Evolutionary conservation across 2,113 vertebrate species (phyloP), one percentile per base, ranked within the genome.

Genomic region (Orycteropus afer): DNA sequence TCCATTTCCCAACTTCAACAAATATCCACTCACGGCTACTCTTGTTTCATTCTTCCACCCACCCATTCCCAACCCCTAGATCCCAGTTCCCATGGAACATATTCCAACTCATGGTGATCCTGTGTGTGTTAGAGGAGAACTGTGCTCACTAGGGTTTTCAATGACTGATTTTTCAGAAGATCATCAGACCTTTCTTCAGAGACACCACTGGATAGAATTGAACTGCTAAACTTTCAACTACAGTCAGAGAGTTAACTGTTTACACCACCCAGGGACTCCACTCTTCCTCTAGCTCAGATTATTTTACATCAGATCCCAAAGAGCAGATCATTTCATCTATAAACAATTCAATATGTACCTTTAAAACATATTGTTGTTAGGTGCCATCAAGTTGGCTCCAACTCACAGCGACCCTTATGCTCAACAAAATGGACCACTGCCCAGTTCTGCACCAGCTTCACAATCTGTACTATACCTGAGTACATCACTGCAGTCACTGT

Each of bases 271-370:
- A 65, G 17, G 61, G 32, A 65, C 61, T 65, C 61, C 61, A 49
- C 6, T 78, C n/a, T 40, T 71, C n/a, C 40, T 18, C 15, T 40
- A 32, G 2, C 25, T 13, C 27, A 61, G 37, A 67, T 85, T 87
- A 92, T 85, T 92, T 90, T 71, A 89, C 92, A 57, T 67, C 2
- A 57, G 67, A 79, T 74, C 10, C n/a, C 10, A 95, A 57, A 82
- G 22, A 81, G n/a, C 61, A 27, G 10, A 89, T 83, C n/a, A 94
- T 76, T 82, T 93, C 37, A 94, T 67, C n/a, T 74, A 63, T 76
- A 89, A 91, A 89, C 69, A 91, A 29, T 89, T 84, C 81, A 69
- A 51, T 20, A 84, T 17, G 3, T 65, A 37, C n/a, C 5, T 69
- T 94, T 77, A n/a, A n/a, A n/a, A n/a, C n/a, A n/a, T n/a, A n/a